These are phyloP conservation scores for Cephus runcator DNA, from an alignment of 2,888 invertebrate genomes.

Conservation along the genomic window DNA sequence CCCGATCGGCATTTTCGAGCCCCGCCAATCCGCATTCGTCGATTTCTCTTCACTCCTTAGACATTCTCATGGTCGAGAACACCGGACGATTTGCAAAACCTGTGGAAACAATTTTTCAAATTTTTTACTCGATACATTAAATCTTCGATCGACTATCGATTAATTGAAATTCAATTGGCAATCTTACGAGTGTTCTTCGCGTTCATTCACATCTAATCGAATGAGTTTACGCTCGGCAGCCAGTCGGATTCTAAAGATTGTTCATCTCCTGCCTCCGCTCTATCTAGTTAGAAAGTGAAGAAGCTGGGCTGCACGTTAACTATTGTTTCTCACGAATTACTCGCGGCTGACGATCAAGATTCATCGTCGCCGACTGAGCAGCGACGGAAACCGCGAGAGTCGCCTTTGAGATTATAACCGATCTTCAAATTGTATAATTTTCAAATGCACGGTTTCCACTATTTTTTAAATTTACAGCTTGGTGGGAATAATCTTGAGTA, in stretches of 20 bases:
- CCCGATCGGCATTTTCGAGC: constrained; percentile 64
- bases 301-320: not conserved
- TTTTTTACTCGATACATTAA: not conserved
- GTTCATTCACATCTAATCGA: not conserved
- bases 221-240: not conserved
- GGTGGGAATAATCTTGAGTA: not conserved
- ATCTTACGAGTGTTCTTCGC: no score
- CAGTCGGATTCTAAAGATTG: not conserved
- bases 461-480: not conserved
- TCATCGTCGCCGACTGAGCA: not conserved
- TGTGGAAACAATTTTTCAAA: not conserved
- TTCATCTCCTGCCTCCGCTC: not conserved
- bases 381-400: not conserved
- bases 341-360: not conserved
- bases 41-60: constrained; percentile 11
- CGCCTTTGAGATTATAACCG: not conserved
- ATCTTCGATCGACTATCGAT: no score
- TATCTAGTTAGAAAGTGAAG: not conserved
- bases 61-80: no score
- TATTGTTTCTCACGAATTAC: not conserved
- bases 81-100: not conserved
- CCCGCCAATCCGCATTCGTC: constrained; percentile 18
- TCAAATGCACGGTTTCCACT: not conserved
- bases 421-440: not conserved
- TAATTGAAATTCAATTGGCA: no score